Evolutionary conservation across 2,888 invertebrate genomes (phyloP).

Genomic region (Drosophila barbarae): DNA sequence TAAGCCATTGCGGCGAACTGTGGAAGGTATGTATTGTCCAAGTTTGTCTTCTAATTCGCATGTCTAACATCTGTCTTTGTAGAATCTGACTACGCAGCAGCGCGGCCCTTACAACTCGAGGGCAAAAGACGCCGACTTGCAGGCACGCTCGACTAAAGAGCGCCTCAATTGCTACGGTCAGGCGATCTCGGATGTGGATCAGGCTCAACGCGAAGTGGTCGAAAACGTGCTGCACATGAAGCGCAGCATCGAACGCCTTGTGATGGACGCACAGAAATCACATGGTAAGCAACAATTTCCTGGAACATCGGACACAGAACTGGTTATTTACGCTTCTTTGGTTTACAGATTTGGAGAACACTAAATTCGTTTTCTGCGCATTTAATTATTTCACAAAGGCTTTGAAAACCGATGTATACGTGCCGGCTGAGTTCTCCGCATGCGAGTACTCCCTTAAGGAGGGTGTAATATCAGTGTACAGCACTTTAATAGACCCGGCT

Average conservation of each 20-base stretch:
- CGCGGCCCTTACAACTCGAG: slow-evolving; percentile 64
- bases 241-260: slow-evolving; percentile 65
- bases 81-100: slow-evolving; percentile 68
- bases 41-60: background rate
- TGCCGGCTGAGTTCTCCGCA: slow-evolving; percentile 82
- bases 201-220: slow-evolving; percentile 52
- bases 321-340: background rate
- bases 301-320: background rate
- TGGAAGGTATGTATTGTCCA: slow-evolving; percentile 73
- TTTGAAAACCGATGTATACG: slow-evolving; percentile 66
- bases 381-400: slow-evolving; percentile 77
- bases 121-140: slow-evolving; percentile 58
- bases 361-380: slow-evolving; percentile 70
- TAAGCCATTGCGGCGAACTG: slow-evolving; percentile 59
- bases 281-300: slow-evolving; percentile 51
- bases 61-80: background rate
- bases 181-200: slow-evolving; percentile 56
- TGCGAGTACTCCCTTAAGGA: slow-evolving; percentile 80
- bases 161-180: slow-evolving; percentile 69
- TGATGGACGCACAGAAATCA: slow-evolving; percentile 52
- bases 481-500: slow-evolving; percentile 79
- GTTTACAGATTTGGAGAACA: slow-evolving; percentile 65
- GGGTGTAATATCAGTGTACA: slow-evolving; percentile 79
- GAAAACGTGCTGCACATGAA: slow-evolving; percentile 64
- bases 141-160: slow-evolving; percentile 18